A percentile compares a stretch with the other conserved stretches of the same genome.
These are phyloP conservation scores for Taphrorychus bicolor DNA, from an alignment of 2,888 invertebrate genomes.

Conservation along the genomic window DNA sequence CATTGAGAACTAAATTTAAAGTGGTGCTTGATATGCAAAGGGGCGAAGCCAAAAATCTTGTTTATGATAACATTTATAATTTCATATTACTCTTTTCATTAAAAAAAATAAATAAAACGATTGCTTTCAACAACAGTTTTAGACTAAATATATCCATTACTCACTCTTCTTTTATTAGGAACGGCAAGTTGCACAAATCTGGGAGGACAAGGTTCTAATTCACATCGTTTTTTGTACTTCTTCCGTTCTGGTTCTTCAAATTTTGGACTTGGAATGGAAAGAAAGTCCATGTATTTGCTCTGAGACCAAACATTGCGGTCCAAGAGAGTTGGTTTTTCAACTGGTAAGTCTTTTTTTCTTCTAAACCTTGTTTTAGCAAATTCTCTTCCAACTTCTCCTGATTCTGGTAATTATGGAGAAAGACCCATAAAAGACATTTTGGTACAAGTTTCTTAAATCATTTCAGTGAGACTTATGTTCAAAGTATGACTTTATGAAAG, in stretches of 20 bases:
- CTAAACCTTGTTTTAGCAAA: no score
- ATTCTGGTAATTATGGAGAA: no score
- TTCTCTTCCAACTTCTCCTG: no score
- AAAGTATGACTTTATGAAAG: no score
- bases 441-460: no score
- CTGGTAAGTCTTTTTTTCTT: constrained; percentile 1
- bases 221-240: constrained; percentile 40
- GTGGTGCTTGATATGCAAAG: no score
- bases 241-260: constrained; percentile 30
- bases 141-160: no score
- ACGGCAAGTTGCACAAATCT: constrained; percentile 51
- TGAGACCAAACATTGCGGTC: constrained; percentile 47
- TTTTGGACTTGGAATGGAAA: constrained; percentile 46
- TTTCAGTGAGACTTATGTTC: no score
- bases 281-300: constrained; percentile 48
- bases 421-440: no score
- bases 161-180: constrained; percentile 49
- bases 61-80: not conserved
- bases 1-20: not conserved
- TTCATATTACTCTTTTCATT: not conserved
- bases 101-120: no score
- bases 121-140: no score
- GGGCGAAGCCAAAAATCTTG: no score
- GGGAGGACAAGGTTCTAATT: constrained; percentile 51
- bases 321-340: constrained; percentile 42